A percentile compares a stretch with the other conserved stretches of the same genome.
These are phyloP conservation scores for Colletes collaris DNA, from an alignment of 2,888 invertebrate genomes.

Conservation along the genomic window DNA sequence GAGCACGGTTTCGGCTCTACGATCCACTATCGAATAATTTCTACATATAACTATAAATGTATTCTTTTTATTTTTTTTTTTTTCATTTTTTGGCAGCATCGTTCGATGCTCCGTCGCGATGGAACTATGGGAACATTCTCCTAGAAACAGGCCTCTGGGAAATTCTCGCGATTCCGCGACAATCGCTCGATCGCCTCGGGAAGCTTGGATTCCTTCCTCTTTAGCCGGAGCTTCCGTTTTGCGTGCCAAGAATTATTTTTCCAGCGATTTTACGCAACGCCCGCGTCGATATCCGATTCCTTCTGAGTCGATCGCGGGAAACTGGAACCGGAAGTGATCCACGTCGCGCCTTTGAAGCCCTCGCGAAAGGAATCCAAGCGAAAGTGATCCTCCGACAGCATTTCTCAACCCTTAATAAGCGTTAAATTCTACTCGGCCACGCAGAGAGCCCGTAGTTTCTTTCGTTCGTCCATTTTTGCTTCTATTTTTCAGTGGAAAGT, in stretches of 20 bases:
- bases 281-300: not conserved
- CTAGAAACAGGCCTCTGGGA: not conserved
- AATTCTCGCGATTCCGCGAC: not conserved
- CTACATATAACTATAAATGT: slow-evolving; percentile 48
- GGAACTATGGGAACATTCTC: not conserved
- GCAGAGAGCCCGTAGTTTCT: not conserved
- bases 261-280: too few relatives aligned
- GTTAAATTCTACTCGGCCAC: not conserved
- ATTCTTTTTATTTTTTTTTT: slow-evolving; percentile 27
- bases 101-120: slow-evolving; percentile 30
- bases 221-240: not conserved
- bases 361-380: slow-evolving; percentile 30
- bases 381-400: slow-evolving; percentile 12
- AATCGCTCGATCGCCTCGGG: not conserved
- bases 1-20: slow-evolving; percentile 46
- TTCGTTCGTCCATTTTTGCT: not conserved
- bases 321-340: slow-evolving; percentile 3
- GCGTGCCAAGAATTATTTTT: not conserved
- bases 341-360: not conserved
- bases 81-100: slow-evolving; percentile 36
- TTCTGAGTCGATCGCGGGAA: not conserved
- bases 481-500: not conserved
- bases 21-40: slow-evolving; percentile 40
- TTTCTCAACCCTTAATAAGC: slow-evolving; percentile 15
- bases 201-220: slow-evolving; percentile 9